Percentiles rank a stretch among this genome's conserved stretches.
Evolutionary conservation across 2,113 vertebrate genomes (phyloP).

Genomic region (Otus sunia): DNA sequence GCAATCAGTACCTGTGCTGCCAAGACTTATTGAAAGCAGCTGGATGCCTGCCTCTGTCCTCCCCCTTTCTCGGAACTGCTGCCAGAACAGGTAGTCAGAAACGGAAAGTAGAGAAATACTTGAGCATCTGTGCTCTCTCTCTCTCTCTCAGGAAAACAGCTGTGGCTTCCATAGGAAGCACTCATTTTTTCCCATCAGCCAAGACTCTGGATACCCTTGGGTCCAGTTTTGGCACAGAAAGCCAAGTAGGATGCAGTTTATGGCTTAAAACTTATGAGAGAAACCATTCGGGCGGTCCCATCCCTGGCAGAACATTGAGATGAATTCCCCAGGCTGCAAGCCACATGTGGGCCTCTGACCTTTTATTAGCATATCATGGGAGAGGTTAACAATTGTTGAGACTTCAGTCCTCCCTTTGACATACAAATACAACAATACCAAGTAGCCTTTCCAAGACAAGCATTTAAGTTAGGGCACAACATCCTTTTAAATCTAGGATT

Average conservation of each 20-base stretch:
- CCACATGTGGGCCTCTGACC: slow-evolving; percentile 76
- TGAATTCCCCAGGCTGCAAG: slow-evolving; percentile 74
- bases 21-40: slow-evolving; percentile 76
- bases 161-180: slow-evolving; percentile 84
- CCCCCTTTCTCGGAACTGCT: slow-evolving; percentile 47
- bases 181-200: slow-evolving; percentile 84
- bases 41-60: slow-evolving; percentile 66
- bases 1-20: slow-evolving; percentile 56
- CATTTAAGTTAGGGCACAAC: not conserved
- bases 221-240: slow-evolving; percentile 79
- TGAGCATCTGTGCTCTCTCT: slow-evolving; percentile 66
- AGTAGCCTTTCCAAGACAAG: slow-evolving; percentile 49
- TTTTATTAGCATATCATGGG: slow-evolving; percentile 74
- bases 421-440: slow-evolving; percentile 71
- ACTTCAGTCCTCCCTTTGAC: slow-evolving; percentile 72
- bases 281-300: slow-evolving; percentile 68
- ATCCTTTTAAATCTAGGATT: not conserved
- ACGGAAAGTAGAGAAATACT: slow-evolving; percentile 74
- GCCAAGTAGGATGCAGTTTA: slow-evolving; percentile 89
- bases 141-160: slow-evolving; percentile 85
- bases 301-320: slow-evolving; percentile 77
- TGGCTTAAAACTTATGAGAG: slow-evolving; percentile 81
- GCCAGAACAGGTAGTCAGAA: slow-evolving; percentile 85
- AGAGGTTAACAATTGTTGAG: slow-evolving; percentile 74
- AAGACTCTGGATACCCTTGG: slow-evolving; percentile 79